Evolutionary conservation across 2,113 vertebrate species (phyloP).

Genomic region (Epinephelus fuscoguttatus): DNA sequence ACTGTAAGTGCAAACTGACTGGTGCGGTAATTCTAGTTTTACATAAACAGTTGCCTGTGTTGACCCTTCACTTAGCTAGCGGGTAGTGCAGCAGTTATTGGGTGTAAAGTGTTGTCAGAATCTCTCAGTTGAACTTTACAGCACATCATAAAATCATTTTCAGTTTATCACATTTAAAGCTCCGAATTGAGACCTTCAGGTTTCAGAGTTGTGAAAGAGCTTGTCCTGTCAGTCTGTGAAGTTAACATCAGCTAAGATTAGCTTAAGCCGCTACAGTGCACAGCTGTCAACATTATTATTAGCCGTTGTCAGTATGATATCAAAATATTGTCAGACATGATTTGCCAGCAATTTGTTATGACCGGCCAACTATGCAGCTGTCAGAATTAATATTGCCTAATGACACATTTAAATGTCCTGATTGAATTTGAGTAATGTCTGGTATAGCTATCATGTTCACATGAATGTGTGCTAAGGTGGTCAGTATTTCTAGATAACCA

Average conservation of each 20-base stretch:
- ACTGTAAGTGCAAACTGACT: too few species aligned
- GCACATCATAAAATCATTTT: slow-evolving; percentile 6
- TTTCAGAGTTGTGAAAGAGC: slow-evolving; percentile 23
- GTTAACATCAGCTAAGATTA: background rate
- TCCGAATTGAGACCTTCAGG: slow-evolving; percentile 31
- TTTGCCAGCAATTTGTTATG: background rate
- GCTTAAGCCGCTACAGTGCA: background rate
- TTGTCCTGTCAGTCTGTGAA: slow-evolving; percentile 26
- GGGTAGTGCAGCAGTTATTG: background rate
- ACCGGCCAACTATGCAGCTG: background rate
- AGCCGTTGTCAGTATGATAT: slow-evolving; percentile 2
- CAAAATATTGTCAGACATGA: background rate
- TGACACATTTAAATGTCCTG: background rate
- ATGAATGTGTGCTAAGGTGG: background rate
- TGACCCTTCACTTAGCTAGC: background rate
- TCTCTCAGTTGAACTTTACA: slow-evolving; percentile 20
- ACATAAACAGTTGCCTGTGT: too few species aligned
- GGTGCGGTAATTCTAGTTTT: too few species aligned
- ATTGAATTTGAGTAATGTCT: background rate
- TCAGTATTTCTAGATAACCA: background rate
- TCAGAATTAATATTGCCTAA: background rate
- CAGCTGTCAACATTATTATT: slow-evolving; percentile 25
- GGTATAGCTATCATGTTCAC: background rate
- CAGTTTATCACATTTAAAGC: slow-evolving; percentile 36
- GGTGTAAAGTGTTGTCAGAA: slow-evolving; percentile 17